These are phyloP conservation scores for Macropis europaea DNA, from an alignment of 2,888 invertebrate genomes.

Conservation along the genomic window DNA sequence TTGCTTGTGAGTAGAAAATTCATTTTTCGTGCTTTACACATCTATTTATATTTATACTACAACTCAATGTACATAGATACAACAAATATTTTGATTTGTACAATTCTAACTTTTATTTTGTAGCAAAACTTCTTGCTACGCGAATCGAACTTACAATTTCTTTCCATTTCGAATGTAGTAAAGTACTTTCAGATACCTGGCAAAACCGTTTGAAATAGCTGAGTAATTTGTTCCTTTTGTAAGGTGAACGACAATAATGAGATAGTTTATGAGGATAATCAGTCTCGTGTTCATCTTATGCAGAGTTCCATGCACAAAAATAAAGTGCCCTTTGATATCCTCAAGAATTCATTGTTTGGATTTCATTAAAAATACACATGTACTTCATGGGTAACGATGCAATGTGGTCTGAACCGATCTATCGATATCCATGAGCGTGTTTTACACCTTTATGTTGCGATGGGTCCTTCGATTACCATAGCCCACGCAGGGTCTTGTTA, in stretches of 20 bases:
- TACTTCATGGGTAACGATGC: not conserved
- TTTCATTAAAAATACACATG: not conserved
- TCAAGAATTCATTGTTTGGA: not conserved
- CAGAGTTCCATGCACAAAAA: not conserved
- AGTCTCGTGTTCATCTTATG: constrained; percentile 31
- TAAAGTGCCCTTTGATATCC: not conserved
- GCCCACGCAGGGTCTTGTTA: constrained; percentile 27
- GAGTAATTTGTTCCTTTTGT: not conserved
- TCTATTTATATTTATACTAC: constrained; percentile 48
- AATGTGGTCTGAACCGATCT: not conserved
- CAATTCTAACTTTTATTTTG: not conserved
- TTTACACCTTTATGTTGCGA: constrained; percentile 4
- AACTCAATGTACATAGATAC: constrained; percentile 19
- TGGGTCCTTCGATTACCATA: constrained; percentile 16
- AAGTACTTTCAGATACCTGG: not conserved
- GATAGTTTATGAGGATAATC: constrained; percentile 21
- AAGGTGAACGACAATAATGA: not conserved
- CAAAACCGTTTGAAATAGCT: not conserved
- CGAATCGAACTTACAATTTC: not conserved
- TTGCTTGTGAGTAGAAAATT: constrained; percentile 12
- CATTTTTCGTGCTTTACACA: constrained; percentile 30
- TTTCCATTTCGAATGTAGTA: not conserved
- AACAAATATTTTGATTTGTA: constrained; percentile 16
- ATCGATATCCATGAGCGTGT: not conserved
- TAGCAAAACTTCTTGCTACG: not conserved